Evolutionary conservation across 2,888 invertebrate genomes (phyloP), one percentile per base, ranked within the genome.

Genomic region (Lasioglossum villosulum): DNA sequence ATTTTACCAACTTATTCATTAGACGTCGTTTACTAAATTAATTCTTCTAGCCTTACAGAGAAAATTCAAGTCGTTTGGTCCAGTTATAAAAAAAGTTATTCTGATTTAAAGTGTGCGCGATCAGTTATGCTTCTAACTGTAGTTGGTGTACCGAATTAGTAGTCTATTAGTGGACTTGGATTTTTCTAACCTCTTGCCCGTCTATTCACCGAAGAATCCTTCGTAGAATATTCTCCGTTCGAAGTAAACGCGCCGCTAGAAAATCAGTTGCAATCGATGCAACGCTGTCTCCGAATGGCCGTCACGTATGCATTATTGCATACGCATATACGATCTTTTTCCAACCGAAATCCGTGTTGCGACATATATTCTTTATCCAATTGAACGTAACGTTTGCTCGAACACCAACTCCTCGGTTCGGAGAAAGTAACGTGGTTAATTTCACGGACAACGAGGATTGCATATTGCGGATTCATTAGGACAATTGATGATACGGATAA

Each of bases 211-310:
- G 2, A 19, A 30, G 71, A 72, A 59, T 59, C 45, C 14, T 8
- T 66, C 30, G 37, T 30, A 74, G 68, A 74, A 82, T 78, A 78
- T 70, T 78, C 56, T 27, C 34, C 19, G 74, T 19, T 42, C 30
- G 23, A 72, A 56, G 68, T 37, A 30, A 56, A 85, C 56, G 42
- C 48, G 59, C 52, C 76, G 75, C 23, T 59, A 34, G 56, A 75
- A 78, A 85, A 73, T 85, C 37, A 78, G 80, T 85, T 73, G 72
- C 70, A 34, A 78, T 83, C 56, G 56, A 45, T 56, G 83, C 79
- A 77, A 83, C 78, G 12, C 8, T 23, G 34, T 68, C 71, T 78
- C 27, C 12, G 45, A 83, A 83, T 86, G 75, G 27, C 0, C 19
- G 45, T 80, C 83, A 80, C 83, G 79, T 83, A 83, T 77, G 72